phyloP scores from a whole-genome alignment of 92 coral and sea anemone genomes.

The Isaurus tuberculatus region DNA sequence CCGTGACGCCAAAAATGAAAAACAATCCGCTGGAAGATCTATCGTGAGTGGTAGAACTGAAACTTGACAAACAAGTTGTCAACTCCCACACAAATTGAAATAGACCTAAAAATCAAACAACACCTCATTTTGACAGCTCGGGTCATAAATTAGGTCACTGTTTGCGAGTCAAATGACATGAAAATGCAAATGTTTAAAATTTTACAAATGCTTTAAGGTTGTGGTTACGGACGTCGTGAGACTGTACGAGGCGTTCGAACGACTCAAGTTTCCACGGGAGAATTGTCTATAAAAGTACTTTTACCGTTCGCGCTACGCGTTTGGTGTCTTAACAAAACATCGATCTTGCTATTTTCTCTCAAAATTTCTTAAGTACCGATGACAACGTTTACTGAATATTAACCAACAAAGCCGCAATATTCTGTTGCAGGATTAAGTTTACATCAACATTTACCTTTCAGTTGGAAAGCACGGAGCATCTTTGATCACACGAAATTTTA shows the following conservation, averaged over 20 bases:
- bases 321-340: slow-evolving; percentile 7
- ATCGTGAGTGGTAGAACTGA: slow-evolving; percentile 12
- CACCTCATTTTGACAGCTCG: slow-evolving; percentile 14
- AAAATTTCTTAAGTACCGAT: slow-evolving; percentile 16
- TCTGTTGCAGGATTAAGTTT: slow-evolving; percentile 23
- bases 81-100: slow-evolving; percentile 30
- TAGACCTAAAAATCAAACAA: slow-evolving; percentile 28
- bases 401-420: slow-evolving; percentile 35
- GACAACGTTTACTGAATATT: slow-evolving; percentile 35
- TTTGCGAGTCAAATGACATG: slow-evolving; percentile 45
- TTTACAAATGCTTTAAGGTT: slow-evolving; percentile 35
- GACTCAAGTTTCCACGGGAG: background rate
- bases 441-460: background rate
- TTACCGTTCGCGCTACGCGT: background rate
- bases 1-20: slow-evolving; percentile 21
- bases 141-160: slow-evolving; percentile 52
- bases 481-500: background rate
- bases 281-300: background rate
- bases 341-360: slow-evolving; percentile 1
- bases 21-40: background rate
- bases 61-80: slow-evolving; percentile 36
- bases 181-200: slow-evolving; percentile 46
- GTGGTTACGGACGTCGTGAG: slow-evolving; percentile 38
- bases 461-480: background rate
- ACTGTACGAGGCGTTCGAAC: background rate